These are phyloP conservation scores for Mylabris phalerata DNA, from an alignment of 1,140 invertebrate genomes.

Conservation along the genomic window DNA sequence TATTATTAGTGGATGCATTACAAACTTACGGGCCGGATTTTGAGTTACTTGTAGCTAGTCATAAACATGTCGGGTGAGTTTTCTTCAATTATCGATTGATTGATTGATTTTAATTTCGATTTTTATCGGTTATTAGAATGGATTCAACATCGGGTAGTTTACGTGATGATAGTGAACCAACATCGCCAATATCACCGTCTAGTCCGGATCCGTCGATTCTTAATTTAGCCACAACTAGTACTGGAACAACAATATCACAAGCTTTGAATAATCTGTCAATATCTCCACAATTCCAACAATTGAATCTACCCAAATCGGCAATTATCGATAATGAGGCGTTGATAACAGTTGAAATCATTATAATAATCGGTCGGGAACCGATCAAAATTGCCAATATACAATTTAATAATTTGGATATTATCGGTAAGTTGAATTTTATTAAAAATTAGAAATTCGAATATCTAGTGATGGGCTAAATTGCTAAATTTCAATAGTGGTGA, in stretches of 20 bases:
- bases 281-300: slow-evolving; percentile 32
- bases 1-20: slow-evolving; percentile 87
- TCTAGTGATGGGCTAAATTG: no score
- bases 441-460: no score
- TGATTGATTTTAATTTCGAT: not conserved
- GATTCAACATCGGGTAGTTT: slow-evolving; percentile 90
- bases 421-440: slow-evolving; percentile 51
- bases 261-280: slow-evolving; percentile 45
- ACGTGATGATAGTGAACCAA: slow-evolving; percentile 76
- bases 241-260: slow-evolving; percentile 47
- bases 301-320: slow-evolving; percentile 32
- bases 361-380: slow-evolving; percentile 62
- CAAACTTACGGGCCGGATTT: slow-evolving; percentile 94
- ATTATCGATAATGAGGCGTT: slow-evolving; percentile 71
- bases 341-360: slow-evolving; percentile 73
- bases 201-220: slow-evolving; percentile 49
- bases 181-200: slow-evolving; percentile 73
- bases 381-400: slow-evolving; percentile 77
- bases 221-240: slow-evolving; percentile 27
- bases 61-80: slow-evolving; percentile 79
- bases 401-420: slow-evolving; percentile 92
- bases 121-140: slow-evolving; percentile 55
- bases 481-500: no score
- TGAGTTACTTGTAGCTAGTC: slow-evolving; percentile 87
- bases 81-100: not conserved